These are phyloP conservation scores for Andrena fulva DNA, from an alignment of 2,888 invertebrate genomes.

Conservation along the genomic window DNA sequence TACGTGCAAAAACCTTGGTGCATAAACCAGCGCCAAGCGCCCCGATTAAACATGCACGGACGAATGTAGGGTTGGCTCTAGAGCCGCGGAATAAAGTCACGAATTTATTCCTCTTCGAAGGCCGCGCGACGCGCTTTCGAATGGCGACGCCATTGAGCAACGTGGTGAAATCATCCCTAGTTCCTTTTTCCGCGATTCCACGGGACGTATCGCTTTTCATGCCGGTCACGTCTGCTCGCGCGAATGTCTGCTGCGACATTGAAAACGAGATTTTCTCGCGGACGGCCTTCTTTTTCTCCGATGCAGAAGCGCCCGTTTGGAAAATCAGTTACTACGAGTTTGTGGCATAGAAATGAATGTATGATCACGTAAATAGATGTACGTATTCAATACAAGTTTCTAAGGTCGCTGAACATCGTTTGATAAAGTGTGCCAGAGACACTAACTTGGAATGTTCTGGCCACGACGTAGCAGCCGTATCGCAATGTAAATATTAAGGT, in stretches of 20 bases:
- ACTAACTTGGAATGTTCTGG: constrained; percentile 21
- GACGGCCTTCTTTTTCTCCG: no score
- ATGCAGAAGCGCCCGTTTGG: no score
- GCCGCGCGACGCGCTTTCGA: background rate
- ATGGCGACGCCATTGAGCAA: constrained; percentile 19
- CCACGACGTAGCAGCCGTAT: constrained; percentile 50
- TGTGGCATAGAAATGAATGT: background rate
- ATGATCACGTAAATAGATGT: background rate
- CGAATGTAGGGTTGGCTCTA: constrained; percentile 36
- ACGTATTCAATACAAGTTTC: background rate
- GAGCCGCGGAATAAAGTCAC: background rate
- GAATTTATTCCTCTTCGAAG: constrained; percentile 3
- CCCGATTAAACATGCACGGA: constrained; percentile 47
- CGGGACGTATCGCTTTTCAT: constrained; percentile 22
- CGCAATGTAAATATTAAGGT: constrained; percentile 33
- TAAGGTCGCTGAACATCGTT: background rate
- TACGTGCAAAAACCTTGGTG: constrained; percentile 35
- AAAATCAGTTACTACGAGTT: no score
- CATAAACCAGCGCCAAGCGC: background rate
- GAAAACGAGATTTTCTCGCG: constrained; percentile 1
- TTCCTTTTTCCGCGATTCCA: constrained; percentile 27
- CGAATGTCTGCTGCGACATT: background rate
- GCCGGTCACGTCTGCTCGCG: background rate
- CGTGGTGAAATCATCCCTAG: constrained; percentile 12
- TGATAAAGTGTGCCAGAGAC: background rate